phyloP scores from a whole-genome alignment of 2,113 vertebrate genomes.

The Carollia perspicillata region DNA sequence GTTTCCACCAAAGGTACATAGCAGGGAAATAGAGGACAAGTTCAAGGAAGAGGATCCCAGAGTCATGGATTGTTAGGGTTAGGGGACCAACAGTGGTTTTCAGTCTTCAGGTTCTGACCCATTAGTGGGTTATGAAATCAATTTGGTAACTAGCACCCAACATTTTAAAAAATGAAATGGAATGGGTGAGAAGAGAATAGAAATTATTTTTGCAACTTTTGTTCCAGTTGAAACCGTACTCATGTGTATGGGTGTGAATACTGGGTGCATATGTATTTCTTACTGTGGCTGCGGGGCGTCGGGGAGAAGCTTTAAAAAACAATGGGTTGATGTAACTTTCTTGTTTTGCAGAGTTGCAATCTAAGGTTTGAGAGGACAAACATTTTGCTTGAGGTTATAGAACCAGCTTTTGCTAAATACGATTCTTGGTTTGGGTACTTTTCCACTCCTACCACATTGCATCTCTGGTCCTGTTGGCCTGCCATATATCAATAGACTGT shows the following conservation, averaged over 20 bases:
- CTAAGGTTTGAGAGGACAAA: not conserved
- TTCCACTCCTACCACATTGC: not conserved
- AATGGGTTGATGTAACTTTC: not conserved
- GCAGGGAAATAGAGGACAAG: not conserved
- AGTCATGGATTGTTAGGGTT: too few relatives aligned
- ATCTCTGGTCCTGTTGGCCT: not conserved
- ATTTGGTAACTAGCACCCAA: not conserved
- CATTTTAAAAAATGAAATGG: not conserved
- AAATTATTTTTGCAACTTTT: slow-evolving; percentile 40
- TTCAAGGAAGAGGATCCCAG: not conserved
- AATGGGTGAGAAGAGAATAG: not conserved
- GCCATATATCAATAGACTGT: not conserved
- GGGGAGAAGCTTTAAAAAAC: not conserved
- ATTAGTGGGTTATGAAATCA: not conserved
- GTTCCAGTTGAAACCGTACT: not conserved
- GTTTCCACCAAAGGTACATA: not conserved
- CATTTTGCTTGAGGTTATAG: not conserved
- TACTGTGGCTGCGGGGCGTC: not conserved
- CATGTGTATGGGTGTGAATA: not conserved
- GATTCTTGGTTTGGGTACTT: slow-evolving; percentile 8
- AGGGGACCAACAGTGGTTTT: not conserved
- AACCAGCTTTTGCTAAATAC: not conserved
- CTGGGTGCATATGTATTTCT: not conserved
- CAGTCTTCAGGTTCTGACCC: not conserved
- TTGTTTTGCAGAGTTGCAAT: not conserved